These are phyloP conservation scores for Ligdia adustata DNA, from an alignment of 2,888 invertebrate species.

Conservation along the genomic window DNA sequence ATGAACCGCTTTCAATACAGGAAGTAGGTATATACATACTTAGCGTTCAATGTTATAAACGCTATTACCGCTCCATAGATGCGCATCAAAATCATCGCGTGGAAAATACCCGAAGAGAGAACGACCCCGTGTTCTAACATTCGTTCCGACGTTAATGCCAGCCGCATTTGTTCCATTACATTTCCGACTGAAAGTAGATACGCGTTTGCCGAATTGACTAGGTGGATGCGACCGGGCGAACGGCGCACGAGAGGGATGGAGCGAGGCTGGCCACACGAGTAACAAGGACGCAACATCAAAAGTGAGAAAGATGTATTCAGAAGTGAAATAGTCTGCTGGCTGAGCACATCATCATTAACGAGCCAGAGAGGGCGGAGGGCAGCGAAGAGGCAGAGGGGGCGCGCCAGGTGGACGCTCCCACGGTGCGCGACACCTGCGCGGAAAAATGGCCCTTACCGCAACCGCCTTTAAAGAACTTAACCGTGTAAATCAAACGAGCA, in stretches of 20 bases:
- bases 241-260: conserved; percentile 62
- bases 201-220: conserved; percentile 84
- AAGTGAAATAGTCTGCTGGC: conserved; percentile 90
- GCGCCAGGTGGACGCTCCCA: conserved; percentile 85
- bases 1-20: conserved; percentile 21
- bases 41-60: conserved; percentile 54
- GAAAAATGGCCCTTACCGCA: conserved; percentile 72
- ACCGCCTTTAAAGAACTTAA: conserved; percentile 61
- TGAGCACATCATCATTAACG: conserved; percentile 92
- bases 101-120: conserved; percentile 79
- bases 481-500: conserved; percentile 49
- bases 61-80: conserved; percentile 69
- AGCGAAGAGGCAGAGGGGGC: conserved; percentile 84
- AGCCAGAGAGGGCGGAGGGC: conserved; percentile 86
- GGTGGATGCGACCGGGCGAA: conserved; percentile 81
- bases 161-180: conserved; percentile 85
- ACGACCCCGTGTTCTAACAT: conserved; percentile 80
- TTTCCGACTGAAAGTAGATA: conserved; percentile 84
- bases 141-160: conserved; percentile 83
- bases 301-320: conserved; percentile 86
- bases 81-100: conserved; percentile 80
- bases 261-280: conserved; percentile 50
- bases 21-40: conserved; percentile 22
- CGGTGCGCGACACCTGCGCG: conserved; percentile 73
- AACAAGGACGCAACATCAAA: conserved; percentile 74